Evolutionary conservation across 2,888 invertebrate genomes (phyloP).

Genomic region (Drosophila bunnanda): DNA sequence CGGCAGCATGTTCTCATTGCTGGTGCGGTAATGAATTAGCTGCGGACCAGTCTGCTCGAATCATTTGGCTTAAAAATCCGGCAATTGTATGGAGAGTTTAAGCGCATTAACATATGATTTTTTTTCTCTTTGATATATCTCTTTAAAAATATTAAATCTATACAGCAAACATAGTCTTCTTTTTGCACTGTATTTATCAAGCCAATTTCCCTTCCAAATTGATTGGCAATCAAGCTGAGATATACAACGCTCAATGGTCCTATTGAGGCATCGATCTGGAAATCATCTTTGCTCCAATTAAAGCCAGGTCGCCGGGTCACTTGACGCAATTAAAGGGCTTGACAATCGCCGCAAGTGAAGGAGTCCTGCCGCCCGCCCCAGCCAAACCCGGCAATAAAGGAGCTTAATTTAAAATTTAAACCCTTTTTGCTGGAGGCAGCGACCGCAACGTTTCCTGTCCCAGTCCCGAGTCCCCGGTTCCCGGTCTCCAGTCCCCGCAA

Average conservation of each 20-base stretch:
- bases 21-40: conserved; percentile 31
- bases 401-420: conserved; percentile 73
- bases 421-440: conserved; percentile 71
- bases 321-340: conserved; percentile 63
- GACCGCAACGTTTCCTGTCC: conserved; percentile 70
- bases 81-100: conserved; percentile 42
- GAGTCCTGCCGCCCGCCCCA: not conserved
- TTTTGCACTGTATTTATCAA: not conserved
- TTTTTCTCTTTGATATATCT: too few species aligned
- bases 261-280: conserved; percentile 50
- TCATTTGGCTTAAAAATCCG: conserved; percentile 20
- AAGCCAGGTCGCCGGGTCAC: conserved; percentile 45
- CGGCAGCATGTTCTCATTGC: conserved; percentile 32
- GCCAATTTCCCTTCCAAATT: conserved; percentile 21
- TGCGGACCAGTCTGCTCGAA: conserved; percentile 18
- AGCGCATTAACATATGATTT: conserved; percentile 11
- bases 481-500: conserved; percentile 33
- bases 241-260: conserved; percentile 12
- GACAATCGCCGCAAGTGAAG: conserved; percentile 25
- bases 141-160: not conserved
- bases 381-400: conserved; percentile 47
- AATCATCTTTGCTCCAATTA: conserved; percentile 66
- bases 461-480: conserved; percentile 30
- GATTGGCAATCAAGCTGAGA: conserved; percentile 25
- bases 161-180: not conserved